phyloP scores from a whole-genome alignment of 2,888 invertebrate genomes.

The Lissocephala sabroskyi region DNA sequence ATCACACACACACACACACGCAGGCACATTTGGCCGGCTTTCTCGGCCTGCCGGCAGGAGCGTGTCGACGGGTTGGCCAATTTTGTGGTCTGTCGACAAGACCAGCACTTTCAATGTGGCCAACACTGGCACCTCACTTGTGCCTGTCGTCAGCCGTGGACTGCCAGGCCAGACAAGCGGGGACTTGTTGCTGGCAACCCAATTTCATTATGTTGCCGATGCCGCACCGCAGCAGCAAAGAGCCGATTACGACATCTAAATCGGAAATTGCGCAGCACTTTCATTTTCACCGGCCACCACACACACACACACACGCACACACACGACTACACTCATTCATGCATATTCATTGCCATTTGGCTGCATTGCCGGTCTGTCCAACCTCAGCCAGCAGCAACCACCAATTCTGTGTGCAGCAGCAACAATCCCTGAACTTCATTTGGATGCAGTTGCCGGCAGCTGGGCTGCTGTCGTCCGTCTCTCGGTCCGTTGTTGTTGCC shows the following conservation, averaged over 20 bases:
- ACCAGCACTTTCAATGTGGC: no score
- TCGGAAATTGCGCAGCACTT: conserved; percentile 54
- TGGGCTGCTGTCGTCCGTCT: neutral
- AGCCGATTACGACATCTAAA: conserved; percentile 40
- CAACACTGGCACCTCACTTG: no score
- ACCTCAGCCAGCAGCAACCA: neutral
- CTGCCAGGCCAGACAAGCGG: conserved; percentile 21
- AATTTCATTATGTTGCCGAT: conserved; percentile 48
- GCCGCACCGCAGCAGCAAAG: conserved; percentile 13
- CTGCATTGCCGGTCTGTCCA: neutral
- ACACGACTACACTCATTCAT: neutral
- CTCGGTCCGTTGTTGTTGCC: neutral
- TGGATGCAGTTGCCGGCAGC: conserved; percentile 3
- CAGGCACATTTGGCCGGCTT: no score
- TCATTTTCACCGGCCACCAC: conserved; percentile 35
- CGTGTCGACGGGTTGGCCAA: no score
- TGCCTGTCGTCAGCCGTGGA: no score
- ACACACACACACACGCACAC: conserved; percentile 1
- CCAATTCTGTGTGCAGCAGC: neutral
- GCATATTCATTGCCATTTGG: neutral
- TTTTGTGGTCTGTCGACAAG: no score
- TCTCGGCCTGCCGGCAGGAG: no score
- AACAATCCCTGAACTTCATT: neutral
- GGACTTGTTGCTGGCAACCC: conserved; percentile 22
- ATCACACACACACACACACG: no score